Percentiles rank a stretch among this genome's conserved stretches.
phyloP scores from a whole-genome alignment of 2,797 vertebrate species.

The Lycodopsis pacificus region DNA sequence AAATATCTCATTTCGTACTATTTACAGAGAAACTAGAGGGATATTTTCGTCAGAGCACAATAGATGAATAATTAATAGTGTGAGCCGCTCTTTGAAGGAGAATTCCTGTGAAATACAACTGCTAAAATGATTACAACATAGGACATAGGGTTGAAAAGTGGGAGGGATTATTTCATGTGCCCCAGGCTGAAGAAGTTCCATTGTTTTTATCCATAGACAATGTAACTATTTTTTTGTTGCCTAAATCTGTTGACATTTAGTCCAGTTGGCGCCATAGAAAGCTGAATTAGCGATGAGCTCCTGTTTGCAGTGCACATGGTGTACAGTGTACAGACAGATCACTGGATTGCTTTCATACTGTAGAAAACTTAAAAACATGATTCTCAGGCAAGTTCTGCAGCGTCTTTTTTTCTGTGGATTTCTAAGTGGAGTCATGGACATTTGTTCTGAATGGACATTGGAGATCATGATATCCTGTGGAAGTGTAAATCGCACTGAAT shows the following conservation, averaged over 20 bases:
- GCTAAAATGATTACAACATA: neutral
- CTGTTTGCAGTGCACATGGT: neutral
- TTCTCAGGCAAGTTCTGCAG: neutral
- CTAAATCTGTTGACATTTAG: conserved; percentile 1
- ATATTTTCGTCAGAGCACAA: conserved; percentile 30
- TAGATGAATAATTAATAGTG: neutral
- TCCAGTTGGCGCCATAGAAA: neutral
- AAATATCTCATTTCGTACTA: neutral
- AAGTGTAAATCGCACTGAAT: neutral
- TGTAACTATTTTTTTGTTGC: neutral
- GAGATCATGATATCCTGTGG: neutral
- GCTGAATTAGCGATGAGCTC: neutral
- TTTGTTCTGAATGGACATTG: neutral
- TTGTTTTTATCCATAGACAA: neutral
- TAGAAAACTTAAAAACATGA: neutral
- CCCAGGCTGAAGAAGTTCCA: neutral
- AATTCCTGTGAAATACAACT: neutral
- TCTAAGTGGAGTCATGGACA: neutral
- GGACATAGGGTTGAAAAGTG: neutral
- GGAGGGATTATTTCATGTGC: neutral
- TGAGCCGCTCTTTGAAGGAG: neutral
- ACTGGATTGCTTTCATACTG: neutral
- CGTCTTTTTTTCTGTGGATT: neutral
- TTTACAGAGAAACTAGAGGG: neutral
- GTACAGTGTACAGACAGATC: neutral